Conservation (phyloP, 2,113 vertebrate genomes). For the Elachura formosa region DNA sequence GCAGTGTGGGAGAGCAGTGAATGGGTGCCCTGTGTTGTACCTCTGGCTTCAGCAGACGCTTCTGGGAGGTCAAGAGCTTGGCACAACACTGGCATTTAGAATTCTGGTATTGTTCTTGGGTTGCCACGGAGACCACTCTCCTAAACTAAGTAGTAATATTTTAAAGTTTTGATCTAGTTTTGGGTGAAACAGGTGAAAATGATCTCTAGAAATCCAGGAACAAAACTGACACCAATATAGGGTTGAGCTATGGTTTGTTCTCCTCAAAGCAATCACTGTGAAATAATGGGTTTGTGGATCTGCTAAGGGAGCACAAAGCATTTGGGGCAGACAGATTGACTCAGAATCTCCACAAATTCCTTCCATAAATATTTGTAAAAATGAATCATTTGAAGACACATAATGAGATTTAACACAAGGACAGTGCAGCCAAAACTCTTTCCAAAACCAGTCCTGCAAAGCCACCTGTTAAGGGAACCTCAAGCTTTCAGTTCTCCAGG, state of each 20-base stretch:
- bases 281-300: not conserved
- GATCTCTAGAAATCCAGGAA: not conserved
- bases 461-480: not conserved
- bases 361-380: conserved; percentile 32
- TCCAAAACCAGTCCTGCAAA: not conserved
- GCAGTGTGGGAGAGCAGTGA: not conserved
- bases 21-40: not conserved
- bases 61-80: not conserved
- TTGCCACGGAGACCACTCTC: not conserved
- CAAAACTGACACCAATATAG: not conserved
- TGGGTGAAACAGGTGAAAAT: not conserved
- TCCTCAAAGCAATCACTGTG: not conserved
- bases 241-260: not conserved
- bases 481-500: conserved; percentile 8
- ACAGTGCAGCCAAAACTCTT: not conserved
- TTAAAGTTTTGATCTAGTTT: not conserved
- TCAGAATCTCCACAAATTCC: not conserved
- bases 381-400: not conserved
- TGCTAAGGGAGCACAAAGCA: not conserved
- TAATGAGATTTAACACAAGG: conserved; percentile 13
- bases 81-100: not conserved
- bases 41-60: not conserved
- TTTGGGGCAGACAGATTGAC: not conserved
- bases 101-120: not conserved
- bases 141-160: not conserved